phyloP scores from a whole-genome alignment of 2,113 vertebrate species.

The Morphnarchus princeps region DNA sequence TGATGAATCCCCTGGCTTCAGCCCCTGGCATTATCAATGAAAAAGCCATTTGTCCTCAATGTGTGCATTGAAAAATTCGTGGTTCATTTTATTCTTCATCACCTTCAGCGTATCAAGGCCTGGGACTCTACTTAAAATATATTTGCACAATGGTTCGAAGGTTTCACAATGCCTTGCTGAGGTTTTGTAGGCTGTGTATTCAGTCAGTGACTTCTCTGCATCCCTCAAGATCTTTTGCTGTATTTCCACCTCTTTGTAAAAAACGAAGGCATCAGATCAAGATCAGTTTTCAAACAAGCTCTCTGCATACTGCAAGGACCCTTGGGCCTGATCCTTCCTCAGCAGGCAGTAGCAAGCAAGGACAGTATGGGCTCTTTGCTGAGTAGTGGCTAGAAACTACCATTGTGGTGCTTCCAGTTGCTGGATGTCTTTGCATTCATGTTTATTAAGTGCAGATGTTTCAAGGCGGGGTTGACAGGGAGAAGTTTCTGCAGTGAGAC shows the following conservation, averaged over 20 bases:
- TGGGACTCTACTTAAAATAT: neutral
- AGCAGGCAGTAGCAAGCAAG: neutral
- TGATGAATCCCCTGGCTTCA: conserved; percentile 23
- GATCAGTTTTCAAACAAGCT: neutral
- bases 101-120: neutral
- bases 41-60: conserved; percentile 31
- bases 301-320: neutral
- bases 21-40: neutral
- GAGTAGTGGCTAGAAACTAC: neutral
- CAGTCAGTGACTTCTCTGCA: neutral
- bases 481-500: neutral
- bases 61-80: neutral
- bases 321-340: neutral
- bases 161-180: neutral
- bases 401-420: neutral
- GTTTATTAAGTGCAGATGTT: neutral
- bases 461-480: neutral
- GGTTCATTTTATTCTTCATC: neutral
- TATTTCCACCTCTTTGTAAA: neutral
- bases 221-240: neutral
- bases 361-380: neutral
- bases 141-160: neutral
- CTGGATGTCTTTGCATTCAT: neutral
- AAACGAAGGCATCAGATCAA: neutral
- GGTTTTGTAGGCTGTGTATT: neutral